Evolutionary conservation across 2,888 invertebrate species (phyloP), one percentile per base, ranked within the genome.

Genomic region (Dryobotodes eremita): DNA sequence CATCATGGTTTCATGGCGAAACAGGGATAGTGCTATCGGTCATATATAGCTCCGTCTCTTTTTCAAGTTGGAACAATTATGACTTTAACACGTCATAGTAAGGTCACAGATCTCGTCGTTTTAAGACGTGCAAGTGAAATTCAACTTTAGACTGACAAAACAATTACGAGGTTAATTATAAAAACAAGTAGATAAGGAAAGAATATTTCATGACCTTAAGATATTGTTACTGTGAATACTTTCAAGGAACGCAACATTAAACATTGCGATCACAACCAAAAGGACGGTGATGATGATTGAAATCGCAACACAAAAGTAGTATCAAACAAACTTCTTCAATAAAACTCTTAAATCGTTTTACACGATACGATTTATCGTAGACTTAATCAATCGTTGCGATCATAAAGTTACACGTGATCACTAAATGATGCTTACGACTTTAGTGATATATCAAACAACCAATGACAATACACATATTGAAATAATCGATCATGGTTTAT

Each of bases 291-390:
- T 46, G 13, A n/a, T 31, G 23, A 15, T 31, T 46, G n/a, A 66
- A 53, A 59, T 61, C 20, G 26, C n/a, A 50, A 20, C 6, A 3
- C 17, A 74, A 75, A 61, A 55, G 10, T 20, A 17, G 53, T n/a
- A 0, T 15, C 55, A 20, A 23, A 57, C n/a, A 42, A 59, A 26
- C 20, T 55, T 36, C 15, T 61, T 61, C n/a, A 82, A 82, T 70
- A 23, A 70, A 48, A 71, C 36, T 79, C 42, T 42, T 68, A 17
- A 53, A 53, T 68, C n/a, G 23, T 17, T 68, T 71, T 46, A 71
- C 81, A 75, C 69, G 42, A 11, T 55, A 15, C 53, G 57, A 72
- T 79, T 55, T 46, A 80, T 71, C 57, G 70, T 59, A 53, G 20
- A 5, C 26, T 74, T 46, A 20, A 81, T 72, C 26, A 46, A 55